phyloP scores from a whole-genome alignment of 2,113 vertebrate species.

The Pampusana beccarii region DNA sequence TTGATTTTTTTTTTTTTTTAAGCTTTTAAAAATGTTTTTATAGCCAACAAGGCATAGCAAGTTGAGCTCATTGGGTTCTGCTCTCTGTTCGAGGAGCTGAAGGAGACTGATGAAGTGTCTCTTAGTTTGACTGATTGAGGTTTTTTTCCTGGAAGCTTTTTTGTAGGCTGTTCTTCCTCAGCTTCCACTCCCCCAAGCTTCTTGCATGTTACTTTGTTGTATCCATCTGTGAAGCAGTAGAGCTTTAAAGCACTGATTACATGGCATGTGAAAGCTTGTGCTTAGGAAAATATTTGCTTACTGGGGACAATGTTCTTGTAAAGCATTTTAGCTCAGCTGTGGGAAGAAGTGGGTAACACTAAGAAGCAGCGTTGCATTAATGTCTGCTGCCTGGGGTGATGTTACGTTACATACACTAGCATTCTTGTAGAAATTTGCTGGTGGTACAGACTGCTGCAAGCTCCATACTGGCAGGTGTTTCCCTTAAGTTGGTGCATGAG shows the following conservation, averaged over 20 bases:
- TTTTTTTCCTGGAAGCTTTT: neutral
- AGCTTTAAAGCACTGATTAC: neutral
- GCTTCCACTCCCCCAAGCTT: neutral
- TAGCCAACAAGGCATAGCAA: neutral
- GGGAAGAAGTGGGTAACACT: neutral
- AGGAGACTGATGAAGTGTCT: neutral
- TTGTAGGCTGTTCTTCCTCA: neutral
- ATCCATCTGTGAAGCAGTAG: neutral
- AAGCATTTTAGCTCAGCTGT: neutral
- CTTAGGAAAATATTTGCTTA: neutral
- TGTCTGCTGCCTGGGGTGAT: neutral
- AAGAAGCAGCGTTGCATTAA: neutral
- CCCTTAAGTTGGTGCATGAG: neutral
- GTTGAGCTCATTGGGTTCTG: neutral
- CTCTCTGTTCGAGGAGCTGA: neutral
- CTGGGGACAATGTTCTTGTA: neutral
- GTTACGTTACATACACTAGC: neutral
- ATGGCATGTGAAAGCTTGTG: fast-evolving
- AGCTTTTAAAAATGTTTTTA: neutral
- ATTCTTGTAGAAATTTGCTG: neutral
- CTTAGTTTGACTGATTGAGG: neutral
- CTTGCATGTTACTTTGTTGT: neutral
- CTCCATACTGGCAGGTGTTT: neutral
- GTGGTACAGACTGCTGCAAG: neutral
- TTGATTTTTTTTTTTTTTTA: neutral